Evolutionary conservation across 1,140 invertebrate genomes (phyloP).

Genomic region (Hyposmocoma kahamanoa): DNA sequence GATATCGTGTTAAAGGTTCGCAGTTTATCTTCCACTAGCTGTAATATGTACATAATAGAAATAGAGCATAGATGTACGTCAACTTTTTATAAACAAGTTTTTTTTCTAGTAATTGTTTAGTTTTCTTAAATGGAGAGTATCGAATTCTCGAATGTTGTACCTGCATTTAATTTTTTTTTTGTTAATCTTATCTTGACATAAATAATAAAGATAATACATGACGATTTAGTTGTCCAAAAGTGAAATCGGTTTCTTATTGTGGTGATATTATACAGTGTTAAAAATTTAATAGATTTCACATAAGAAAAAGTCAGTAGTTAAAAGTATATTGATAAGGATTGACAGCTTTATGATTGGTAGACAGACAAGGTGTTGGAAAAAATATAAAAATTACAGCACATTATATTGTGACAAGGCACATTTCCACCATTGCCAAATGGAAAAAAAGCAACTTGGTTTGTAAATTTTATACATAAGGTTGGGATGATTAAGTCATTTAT

Average conservation of each 20-base stretch:
- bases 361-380: conserved; percentile 41
- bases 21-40: conserved; percentile 71
- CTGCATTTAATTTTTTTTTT: conserved; percentile 74
- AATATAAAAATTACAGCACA: conserved; percentile 38
- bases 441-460: conserved; percentile 54
- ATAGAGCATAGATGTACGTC: conserved; percentile 51
- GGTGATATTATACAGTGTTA: conserved; percentile 33
- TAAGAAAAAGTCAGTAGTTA: conserved; percentile 66
- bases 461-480: conserved; percentile 63
- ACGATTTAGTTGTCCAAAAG: conserved; percentile 54
- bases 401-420: conserved; percentile 72
- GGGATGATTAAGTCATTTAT: conserved; percentile 66
- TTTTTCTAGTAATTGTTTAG: conserved; percentile 67
- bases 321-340: conserved; percentile 51
- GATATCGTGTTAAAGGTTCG: conserved; percentile 68
- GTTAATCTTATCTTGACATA: conserved; percentile 65
- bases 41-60: conserved; percentile 61
- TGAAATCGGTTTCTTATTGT: conserved; percentile 40
- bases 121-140: conserved; percentile 69
- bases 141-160: conserved; percentile 74
- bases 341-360: conserved; percentile 65
- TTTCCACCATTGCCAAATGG: conserved; percentile 72
- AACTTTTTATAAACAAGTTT: conserved; percentile 60
- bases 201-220: conserved; percentile 60
- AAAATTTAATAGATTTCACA: conserved; percentile 43